These are phyloP conservation scores for Rhinopomastus cyanomelas DNA, from an alignment of 2,113 vertebrate genomes.

Conservation along the genomic window DNA sequence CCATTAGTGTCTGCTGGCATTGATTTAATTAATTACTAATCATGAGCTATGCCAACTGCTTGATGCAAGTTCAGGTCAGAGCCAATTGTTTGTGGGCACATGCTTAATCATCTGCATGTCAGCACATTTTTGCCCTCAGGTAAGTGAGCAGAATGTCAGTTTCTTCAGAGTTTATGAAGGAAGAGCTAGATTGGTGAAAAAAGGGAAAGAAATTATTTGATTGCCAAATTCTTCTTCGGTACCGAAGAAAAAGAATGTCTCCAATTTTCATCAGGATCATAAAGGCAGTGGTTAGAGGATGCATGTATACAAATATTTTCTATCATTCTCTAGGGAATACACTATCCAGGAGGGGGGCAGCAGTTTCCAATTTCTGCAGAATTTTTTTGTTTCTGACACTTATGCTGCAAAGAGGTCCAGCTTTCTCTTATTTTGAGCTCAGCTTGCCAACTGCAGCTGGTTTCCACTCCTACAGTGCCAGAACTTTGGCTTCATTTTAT, in stretches of 20 bases:
- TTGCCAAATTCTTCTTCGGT: background rate
- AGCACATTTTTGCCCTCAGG: background rate
- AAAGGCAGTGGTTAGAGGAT: background rate
- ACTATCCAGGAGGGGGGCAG: background rate
- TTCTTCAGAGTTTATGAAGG: background rate
- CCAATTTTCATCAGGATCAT: background rate
- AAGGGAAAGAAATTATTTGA: background rate
- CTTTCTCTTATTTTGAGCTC: background rate
- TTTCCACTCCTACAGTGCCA: background rate
- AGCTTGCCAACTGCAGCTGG: background rate
- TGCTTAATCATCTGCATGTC: background rate
- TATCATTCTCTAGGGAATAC: background rate
- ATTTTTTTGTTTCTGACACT: background rate
- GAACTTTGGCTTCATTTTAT: background rate
- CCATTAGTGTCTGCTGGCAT: background rate
- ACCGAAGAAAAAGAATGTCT: background rate
- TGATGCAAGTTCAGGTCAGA: slow-evolving; percentile 10
- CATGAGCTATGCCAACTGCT: slow-evolving; percentile 20
- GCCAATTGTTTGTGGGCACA: slow-evolving; percentile 9
- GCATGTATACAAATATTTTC: background rate
- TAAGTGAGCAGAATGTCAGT: background rate
- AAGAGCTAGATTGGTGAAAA: background rate
- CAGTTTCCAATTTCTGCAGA: background rate
- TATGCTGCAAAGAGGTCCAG: background rate
- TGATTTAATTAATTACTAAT: slow-evolving; percentile 57